These are phyloP conservation scores for Lasaia peninsularis DNA, from an alignment of 1,140 invertebrate genomes.

Conservation along the genomic window DNA sequence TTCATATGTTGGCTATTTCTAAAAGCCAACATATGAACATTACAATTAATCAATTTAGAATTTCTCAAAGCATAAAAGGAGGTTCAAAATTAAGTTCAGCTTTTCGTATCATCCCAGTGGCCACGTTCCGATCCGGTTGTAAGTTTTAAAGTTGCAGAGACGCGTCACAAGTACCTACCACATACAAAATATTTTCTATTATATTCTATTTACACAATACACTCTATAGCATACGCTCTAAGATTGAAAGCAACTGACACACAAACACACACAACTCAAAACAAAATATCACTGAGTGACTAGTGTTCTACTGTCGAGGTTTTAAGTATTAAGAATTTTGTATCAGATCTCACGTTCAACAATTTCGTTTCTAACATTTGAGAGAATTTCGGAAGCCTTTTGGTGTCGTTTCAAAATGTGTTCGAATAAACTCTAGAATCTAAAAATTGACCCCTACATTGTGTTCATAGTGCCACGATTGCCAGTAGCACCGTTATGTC, in stretches of 20 bases:
- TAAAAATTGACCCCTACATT: conserved; percentile 29
- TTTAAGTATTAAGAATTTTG: conserved; percentile 7
- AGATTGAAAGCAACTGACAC: background rate
- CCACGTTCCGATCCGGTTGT: no score
- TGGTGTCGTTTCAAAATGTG: conserved; percentile 44
- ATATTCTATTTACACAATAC: background rate
- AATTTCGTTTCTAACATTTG: background rate
- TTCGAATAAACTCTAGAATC: conserved; percentile 10
- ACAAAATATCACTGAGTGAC: conserved; percentile 18
- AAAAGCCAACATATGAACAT: no score
- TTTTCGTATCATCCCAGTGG: no score
- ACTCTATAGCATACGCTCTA: background rate
- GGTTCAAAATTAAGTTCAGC: no score
- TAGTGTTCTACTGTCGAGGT: conserved; percentile 1
- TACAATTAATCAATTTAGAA: no score
- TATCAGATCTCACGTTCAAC: conserved; percentile 12
- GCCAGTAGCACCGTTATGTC: conserved; percentile 98
- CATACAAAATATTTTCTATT: no score
- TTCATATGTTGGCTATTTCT: no score
- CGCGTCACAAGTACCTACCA: no score
- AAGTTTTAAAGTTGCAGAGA: no score
- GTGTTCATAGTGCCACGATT: conserved; percentile 87
- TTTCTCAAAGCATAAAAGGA: no score
- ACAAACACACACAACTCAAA: conserved; percentile 11
- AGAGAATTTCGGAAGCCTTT: conserved; percentile 36